Evolutionary conservation across 2,888 invertebrate species (phyloP), one percentile per base, ranked within the genome.

Genomic region (Lithophane socia): DNA sequence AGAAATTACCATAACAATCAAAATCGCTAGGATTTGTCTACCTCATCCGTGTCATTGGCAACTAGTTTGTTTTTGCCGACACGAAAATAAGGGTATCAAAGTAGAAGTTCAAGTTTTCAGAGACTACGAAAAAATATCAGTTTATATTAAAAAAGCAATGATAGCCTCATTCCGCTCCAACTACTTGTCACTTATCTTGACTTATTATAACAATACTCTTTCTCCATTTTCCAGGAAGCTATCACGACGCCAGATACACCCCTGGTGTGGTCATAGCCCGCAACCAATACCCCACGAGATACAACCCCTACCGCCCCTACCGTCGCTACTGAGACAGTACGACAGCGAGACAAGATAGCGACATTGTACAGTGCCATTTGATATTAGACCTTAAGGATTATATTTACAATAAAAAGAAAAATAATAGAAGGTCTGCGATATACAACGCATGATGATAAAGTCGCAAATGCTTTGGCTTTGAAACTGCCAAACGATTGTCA

Each of bases 231-330:
- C 1, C 94, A 96, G 96, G 96, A n/a, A 95, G 94, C 85, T 96
- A 96, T 92, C 92, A 90, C 73, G 94, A 93, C 2, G 94, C 92
- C 18, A 94, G 94, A 84, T 96, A 95, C 89, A 78, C 86, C 7
- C 91, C 94, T 0, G 93, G 92, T 0, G 94, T 94, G 10, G 90
- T 92, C 63, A 89, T 92, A 9, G 94, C 94, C 9, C 93, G 94
- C 49, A 87, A 88, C 47, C 87, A 82, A 3, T 88, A 94, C 84
- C 87, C 91, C 4, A 80, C 88, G 70, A 91, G 90, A 44, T 94
- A 89, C 88, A 71, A 69, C 68, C 93, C 94, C 7, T 93, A 47
- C 37, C 37, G 37, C 24, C 86, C 89, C 61, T 90, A 91, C 63
- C 93, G 92, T 83, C 91, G 89, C 85, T 94, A 90, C 87, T 93